Conservation (phyloP, 2,888 invertebrate genomes). For the Thecophora atra region DNA sequence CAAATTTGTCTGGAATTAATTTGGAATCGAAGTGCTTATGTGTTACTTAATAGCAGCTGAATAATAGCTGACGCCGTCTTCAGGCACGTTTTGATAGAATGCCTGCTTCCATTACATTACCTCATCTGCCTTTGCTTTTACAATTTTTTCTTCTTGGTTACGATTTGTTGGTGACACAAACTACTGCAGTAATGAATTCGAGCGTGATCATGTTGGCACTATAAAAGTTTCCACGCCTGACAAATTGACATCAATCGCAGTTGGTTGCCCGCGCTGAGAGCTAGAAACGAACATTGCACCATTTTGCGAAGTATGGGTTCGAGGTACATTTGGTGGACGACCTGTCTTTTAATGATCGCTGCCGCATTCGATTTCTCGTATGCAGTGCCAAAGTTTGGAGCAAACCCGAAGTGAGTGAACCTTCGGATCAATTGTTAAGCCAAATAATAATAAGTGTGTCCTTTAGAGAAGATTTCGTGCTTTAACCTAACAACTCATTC, state of each 20-base stretch:
- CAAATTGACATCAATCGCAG: conserved; percentile 47
- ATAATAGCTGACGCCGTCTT: conserved; percentile 52
- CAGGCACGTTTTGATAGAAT: conserved; percentile 52
- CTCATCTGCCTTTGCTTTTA: conserved; percentile 22
- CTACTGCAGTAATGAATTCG: conserved; percentile 48
- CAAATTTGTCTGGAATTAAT: neutral
- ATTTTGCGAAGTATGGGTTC: conserved; percentile 45
- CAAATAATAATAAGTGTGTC: no score
- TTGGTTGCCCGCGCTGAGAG: conserved; percentile 7
- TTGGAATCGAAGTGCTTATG: conserved; percentile 50
- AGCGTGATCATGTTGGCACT: conserved; percentile 21
- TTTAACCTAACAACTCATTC: no score
- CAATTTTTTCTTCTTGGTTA: conserved; percentile 38
- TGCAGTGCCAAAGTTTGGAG: conserved; percentile 53
- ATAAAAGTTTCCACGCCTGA: conserved; percentile 33
- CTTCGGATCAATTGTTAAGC: neutral
- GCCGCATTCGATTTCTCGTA: conserved; percentile 42
- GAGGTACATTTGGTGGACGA: conserved; percentile 36
- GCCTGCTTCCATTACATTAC: conserved; percentile 39
- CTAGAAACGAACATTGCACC: neutral
- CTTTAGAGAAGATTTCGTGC: no score
- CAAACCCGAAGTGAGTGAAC: conserved; percentile 51
- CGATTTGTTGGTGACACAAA: conserved; percentile 50
- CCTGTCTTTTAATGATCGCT: conserved; percentile 39
- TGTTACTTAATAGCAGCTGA: conserved; percentile 40